These are phyloP conservation scores for Fringilla coelebs DNA, from an alignment of 2,797 vertebrate genomes.

Conservation along the genomic window DNA sequence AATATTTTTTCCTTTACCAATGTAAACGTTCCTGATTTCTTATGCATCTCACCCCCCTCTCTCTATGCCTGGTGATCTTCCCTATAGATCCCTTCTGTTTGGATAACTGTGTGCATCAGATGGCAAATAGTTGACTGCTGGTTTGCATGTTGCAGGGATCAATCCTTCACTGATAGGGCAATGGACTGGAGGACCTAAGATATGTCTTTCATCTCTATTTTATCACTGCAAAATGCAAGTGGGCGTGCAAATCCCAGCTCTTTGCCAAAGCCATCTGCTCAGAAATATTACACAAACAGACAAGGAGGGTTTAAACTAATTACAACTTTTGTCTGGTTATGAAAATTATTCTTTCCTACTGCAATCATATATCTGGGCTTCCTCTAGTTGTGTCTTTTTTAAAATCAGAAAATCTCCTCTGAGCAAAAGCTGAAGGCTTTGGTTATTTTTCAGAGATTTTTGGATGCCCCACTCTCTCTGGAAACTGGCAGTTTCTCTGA, in stretches of 20 bases:
- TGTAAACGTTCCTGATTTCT: slow-evolving; percentile 58
- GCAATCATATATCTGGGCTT: not conserved
- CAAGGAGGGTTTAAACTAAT: slow-evolving; percentile 52
- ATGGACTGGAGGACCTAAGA: slow-evolving; percentile 40
- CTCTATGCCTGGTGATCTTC: slow-evolving; percentile 28
- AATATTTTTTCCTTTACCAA: slow-evolving; percentile 56
- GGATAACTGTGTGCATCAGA: slow-evolving; percentile 24
- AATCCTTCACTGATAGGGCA: slow-evolving; percentile 42
- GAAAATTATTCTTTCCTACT: slow-evolving; percentile 12
- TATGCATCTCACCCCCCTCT: slow-evolving; percentile 19
- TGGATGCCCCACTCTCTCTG: not conserved
- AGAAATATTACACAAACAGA: slow-evolving; percentile 58
- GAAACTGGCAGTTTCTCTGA: not conserved
- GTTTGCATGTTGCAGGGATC: slow-evolving; percentile 46
- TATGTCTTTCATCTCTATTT: slow-evolving; percentile 64
- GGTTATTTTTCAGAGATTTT: not conserved
- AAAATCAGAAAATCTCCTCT: not conserved
- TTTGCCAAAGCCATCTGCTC: slow-evolving; percentile 70
- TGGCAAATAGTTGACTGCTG: slow-evolving; percentile 47
- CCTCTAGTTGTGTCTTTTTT: not conserved
- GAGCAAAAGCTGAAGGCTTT: not conserved
- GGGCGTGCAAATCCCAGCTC: slow-evolving; percentile 55
- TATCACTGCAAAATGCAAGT: slow-evolving; percentile 62
- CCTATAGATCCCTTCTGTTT: slow-evolving; percentile 54
- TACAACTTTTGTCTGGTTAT: slow-evolving; percentile 56